These are phyloP conservation scores for Acyrthosiphon pisum DNA, from an alignment of 1,140 invertebrate species.

Conservation along the genomic window DNA sequence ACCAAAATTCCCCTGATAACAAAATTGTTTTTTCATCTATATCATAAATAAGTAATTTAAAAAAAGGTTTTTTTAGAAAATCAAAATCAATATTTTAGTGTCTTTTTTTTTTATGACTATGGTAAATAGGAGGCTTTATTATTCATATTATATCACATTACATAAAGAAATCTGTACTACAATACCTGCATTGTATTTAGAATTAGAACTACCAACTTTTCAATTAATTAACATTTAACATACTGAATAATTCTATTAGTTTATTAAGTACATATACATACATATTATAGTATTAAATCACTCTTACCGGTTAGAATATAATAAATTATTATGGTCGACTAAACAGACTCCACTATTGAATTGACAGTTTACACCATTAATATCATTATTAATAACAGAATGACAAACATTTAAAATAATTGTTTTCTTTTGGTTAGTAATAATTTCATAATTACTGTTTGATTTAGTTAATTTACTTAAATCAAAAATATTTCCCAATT, in stretches of 20 bases:
- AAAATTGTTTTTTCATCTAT: no score
- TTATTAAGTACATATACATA: not conserved
- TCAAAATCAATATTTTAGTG: no score
- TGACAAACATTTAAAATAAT: slow-evolving; percentile 52
- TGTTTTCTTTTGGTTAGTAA: not conserved
- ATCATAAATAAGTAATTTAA: no score
- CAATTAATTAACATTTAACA: no score
- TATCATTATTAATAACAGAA: slow-evolving; percentile 47
- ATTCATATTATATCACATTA: no score
- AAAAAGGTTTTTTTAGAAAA: no score
- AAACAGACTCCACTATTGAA: slow-evolving; percentile 38
- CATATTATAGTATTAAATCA: not conserved
- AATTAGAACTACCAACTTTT: not conserved
- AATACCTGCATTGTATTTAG: not conserved
- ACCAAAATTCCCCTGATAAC: no score
- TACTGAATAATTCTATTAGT: not conserved
- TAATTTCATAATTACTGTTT: slow-evolving; percentile 24
- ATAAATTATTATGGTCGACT: not conserved
- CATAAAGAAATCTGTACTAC: not conserved
- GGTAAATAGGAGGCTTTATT: no score
- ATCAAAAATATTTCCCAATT: slow-evolving; percentile 39
- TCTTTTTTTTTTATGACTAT: no score
- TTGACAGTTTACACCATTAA: slow-evolving; percentile 26
- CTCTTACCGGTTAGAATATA: not conserved
- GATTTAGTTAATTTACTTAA: slow-evolving; percentile 35